Conservation (phyloP, 2,113 vertebrate species). For the Amphilophus citrinellus region DNA sequence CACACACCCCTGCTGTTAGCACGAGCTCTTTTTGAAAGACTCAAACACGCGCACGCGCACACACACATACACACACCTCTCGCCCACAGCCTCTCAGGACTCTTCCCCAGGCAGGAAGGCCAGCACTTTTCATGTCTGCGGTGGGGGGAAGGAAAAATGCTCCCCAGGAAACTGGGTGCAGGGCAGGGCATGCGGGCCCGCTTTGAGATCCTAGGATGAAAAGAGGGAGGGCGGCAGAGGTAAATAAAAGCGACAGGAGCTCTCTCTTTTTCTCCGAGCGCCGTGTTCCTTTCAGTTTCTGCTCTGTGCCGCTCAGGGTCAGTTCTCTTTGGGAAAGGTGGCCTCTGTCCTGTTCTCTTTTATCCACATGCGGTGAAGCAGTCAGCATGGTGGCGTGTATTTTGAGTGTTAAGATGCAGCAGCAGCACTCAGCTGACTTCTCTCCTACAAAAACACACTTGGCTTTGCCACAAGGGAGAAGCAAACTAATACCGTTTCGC, state of each 20-base stretch:
- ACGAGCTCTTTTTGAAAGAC: slow-evolving; percentile 7
- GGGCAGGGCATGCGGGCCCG: slow-evolving; percentile 67
- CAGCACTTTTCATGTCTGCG: slow-evolving; percentile 87
- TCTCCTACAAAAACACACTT: slow-evolving; percentile 68
- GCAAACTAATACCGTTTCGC: slow-evolving; percentile 63
- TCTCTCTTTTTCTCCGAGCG: slow-evolving; percentile 55
- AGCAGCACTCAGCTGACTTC: slow-evolving; percentile 65
- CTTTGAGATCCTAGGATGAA: slow-evolving; percentile 86
- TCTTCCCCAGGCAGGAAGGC: slow-evolving; percentile 87
- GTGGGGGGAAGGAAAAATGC: slow-evolving; percentile 84
- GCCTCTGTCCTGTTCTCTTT: slow-evolving; percentile 75
- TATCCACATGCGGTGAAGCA: slow-evolving; percentile 80
- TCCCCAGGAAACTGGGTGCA: slow-evolving; percentile 87
- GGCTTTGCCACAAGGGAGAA: slow-evolving; percentile 70
- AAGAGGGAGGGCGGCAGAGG: slow-evolving; percentile 78
- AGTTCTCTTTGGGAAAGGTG: slow-evolving; percentile 77
- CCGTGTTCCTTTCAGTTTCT: slow-evolving; percentile 47
- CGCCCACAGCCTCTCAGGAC: slow-evolving; percentile 78
- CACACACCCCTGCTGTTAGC: slow-evolving; percentile 64
- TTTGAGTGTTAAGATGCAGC: slow-evolving; percentile 49
- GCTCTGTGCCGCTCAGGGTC: slow-evolving; percentile 72
- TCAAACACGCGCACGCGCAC: slow-evolving; percentile 73
- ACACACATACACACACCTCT: slow-evolving; percentile 46
- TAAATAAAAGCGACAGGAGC: slow-evolving; percentile 86
- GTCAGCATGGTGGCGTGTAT: slow-evolving; percentile 48